Base-by-base conservation (phyloP, 2,888 invertebrate species). In the Lacanobia wlatinum region DNA sequence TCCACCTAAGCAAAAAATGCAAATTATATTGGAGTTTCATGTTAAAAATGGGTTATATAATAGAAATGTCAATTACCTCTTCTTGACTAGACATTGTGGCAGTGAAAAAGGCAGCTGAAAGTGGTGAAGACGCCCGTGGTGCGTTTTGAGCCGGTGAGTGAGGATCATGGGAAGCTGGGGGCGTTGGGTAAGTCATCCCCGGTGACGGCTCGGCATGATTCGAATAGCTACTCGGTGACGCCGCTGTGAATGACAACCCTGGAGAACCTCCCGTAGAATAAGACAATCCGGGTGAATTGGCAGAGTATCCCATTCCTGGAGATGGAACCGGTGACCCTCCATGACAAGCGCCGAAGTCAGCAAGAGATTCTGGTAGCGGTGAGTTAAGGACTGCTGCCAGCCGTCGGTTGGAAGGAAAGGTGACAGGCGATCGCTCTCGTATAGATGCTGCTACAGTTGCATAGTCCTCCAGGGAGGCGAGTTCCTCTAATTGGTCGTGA, bases 101-200 rank as follows among this genome's bases (percentile, higher is more conserved):
- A 60, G 98, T 98, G 90, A 98, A 98, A 92, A 98, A 98, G 8
- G 98, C 98, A 70, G 98, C 98, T 14, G 98, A 98, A 18, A 98
- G 94, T 2, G 98, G 98, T 3, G 98, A 98, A 10, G 98, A 98
- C 0, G 98, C 97, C 76, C 98, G 97, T 18, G 98, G 97, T 3
- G 97, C 97, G 10, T 94, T 92, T 72, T 95, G 95, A 12, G 94
- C 94, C 77, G 97, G 98, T 79, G 97, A 97, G 75, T 97, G 97
- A 34, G 98, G 98, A 94, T 98, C 98, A 86, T 98, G 98, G 85
- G 98, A 98, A 1, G 98, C 98, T 7, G 98, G 98, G 34, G 98
- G 98, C 12, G 98, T 98, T 4, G 98, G 98, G 90, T 98, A 98
- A 34, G 98, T 92, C 55, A 98, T 96, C 52, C 98, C 97, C 1